Evolutionary conservation across 1,140 invertebrate genomes (phyloP), one percentile per base, ranked within the genome.

Genomic region (Antheraea mylitta): DNA sequence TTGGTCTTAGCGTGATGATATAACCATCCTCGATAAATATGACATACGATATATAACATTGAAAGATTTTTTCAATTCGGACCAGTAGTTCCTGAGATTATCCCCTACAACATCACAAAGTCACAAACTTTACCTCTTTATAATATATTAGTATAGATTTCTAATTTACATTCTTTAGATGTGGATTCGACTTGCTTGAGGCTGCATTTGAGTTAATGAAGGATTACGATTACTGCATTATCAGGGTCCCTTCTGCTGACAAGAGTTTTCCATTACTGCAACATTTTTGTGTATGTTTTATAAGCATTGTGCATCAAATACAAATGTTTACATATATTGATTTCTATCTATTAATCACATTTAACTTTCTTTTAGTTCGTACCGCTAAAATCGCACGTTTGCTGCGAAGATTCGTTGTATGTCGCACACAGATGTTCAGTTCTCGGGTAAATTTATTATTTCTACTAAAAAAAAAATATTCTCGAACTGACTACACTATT

Each of bases 181-280:
- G 82, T 62, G 77, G 78, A 9, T 86, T 81, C 42, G 81, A 90
- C 72, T 93, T 96, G 58, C 81, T 96, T 18, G 89, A 94, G 76
- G 94, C 94, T n/a, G 93, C 94, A 6, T 96, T 96, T 85, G 93
- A 95, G 70, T 85, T 94, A 67, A 96, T 95, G 82, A 94, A 94
- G 2, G 87, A 94, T 38, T 83, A 92, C 53, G 95, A 96, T 58
- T 96, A 96, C 74, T 94, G 94, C 75, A 82, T 95, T 42, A 93
- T 96, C 22, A 92, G 94, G 2, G 80, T 95, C 1, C 95, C 95
- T 1, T 93, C 93, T 68, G 88, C 88, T 4, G 90, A 93, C 10
- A 93, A 93, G 13, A 92, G 92, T 68, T 94, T 95, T 71, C 87
- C 93, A 2, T 87, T 95, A 5, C 84, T 96, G 11, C 88, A 94